Conservation (phyloP, 1,140 invertebrate genomes). For the Drosophila ambigua region DNA sequence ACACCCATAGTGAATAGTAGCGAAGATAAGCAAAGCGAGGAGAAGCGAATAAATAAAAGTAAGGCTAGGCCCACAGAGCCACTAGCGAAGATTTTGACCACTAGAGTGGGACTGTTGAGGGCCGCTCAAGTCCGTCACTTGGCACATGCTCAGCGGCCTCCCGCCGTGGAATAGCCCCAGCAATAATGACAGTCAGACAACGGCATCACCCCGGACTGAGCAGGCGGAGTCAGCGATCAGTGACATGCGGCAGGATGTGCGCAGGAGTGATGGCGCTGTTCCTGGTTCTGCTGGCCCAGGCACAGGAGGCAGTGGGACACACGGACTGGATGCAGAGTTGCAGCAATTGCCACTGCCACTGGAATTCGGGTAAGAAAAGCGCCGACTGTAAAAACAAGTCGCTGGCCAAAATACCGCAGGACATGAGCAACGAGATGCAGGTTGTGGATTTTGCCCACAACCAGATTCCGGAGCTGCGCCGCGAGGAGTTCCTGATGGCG, state of each 20-base stretch:
- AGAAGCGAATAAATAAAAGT: conserved; percentile 11
- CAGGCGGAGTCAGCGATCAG: too few species aligned
- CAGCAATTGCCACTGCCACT: conserved; percentile 89
- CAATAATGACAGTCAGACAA: neutral
- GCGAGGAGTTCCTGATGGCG: conserved; percentile 88
- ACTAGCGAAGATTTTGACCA: neutral
- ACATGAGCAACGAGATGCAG: conserved; percentile 90
- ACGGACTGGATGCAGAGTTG: conserved; percentile 86
- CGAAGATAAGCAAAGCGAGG: too few species aligned
- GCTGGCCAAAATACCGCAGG: conserved; percentile 88
- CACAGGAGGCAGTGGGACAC: conserved; percentile 33
- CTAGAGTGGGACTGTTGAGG: conserved; percentile 2
- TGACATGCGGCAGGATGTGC: too few species aligned
- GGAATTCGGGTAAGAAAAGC: conserved; percentile 91
- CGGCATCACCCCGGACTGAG: neutral
- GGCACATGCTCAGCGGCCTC: conserved; percentile 22
- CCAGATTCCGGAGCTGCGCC: conserved; percentile 87
- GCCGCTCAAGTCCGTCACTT: neutral
- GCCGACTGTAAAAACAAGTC: conserved; percentile 90
- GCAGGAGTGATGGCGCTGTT: conserved; percentile 6
- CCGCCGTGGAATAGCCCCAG: conserved; percentile 12
- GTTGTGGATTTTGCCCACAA: conserved; percentile 91
- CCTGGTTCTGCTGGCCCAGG: conserved; percentile 7
- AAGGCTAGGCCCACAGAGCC: neutral
- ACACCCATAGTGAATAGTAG: neutral